Base-by-base conservation (phyloP, 1,140 invertebrate genomes). In the Zaprionus camerounensis region DNA sequence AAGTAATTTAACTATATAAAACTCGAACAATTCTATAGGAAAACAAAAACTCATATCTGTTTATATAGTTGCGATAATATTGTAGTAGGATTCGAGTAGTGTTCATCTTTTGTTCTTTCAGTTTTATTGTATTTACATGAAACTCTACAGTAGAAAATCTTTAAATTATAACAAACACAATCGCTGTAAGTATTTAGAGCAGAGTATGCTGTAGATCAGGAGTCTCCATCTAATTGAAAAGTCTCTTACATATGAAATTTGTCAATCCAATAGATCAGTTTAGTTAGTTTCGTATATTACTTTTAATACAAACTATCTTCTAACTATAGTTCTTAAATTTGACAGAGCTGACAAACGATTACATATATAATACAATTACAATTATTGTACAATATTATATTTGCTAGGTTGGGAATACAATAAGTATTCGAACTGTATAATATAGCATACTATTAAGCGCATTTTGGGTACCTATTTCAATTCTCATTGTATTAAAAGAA, bases 81-180 rank as follows among this genome's bases (percentile, higher is more conserved):
- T 20, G 20, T 20, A 26, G 36, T 28, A 56, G 63, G 26, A 56
- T 55, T 65, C 34, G 61, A 53, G 20, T 64, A 53, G 62, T 20
- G 20, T 51, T 28, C 59, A 49, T 6, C 1, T 41, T 53, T n/a
- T 53, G 22, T 24, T 55, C 15, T 12, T 12, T 24, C 15, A 22
- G 12, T 20, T 11, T 84, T 85, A 85, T 85, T 84, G 78, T 85
- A 78, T 81, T 84, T 67, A 51, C 24, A 72, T 85, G 82, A 85
- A 86, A 85, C 82, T 70, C 79, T 56, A 38, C 61, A 79, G 82
- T 85, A 38, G 73, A 71, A 84, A 83, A 83, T 84, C 77, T 77
- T 63, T 70, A 82, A 71, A 36, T 36, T 55, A 53, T 31, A 22
- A 15, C 26, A 11, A 26, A 51, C 34, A 17, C n/a, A 46, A 62